Percentiles rank a stretch among this genome's conserved stretches.
Evolutionary conservation across 2,888 invertebrate genomes (phyloP).

Genomic region (Chaetoderma sp.): DNA sequence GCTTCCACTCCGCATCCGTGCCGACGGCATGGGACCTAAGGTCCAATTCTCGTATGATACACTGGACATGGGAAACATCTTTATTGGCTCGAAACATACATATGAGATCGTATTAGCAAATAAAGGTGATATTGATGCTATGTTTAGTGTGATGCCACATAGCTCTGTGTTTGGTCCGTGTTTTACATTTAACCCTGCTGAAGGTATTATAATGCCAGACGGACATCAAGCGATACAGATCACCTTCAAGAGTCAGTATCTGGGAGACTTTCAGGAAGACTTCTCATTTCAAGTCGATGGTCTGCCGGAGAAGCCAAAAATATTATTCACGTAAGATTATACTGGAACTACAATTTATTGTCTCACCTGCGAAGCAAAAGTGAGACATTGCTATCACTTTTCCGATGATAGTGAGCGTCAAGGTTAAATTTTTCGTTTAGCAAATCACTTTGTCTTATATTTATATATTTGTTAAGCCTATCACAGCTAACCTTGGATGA

Average conservation of each 20-base stretch:
- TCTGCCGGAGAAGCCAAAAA: constrained; percentile 53
- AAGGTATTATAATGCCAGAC: constrained; percentile 67
- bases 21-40: constrained; percentile 68
- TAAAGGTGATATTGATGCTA: constrained; percentile 69
- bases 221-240: constrained; percentile 68
- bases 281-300: constrained; percentile 68
- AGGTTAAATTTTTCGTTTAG: too few relatives aligned
- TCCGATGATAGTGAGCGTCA: neutral
- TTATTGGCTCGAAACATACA: constrained; percentile 66
- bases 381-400: too few relatives aligned
- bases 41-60: constrained; percentile 66
- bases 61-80: constrained; percentile 69
- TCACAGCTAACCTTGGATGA: too few relatives aligned
- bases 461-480: too few relatives aligned
- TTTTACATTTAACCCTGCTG: constrained; percentile 66
- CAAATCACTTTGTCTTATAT: too few relatives aligned
- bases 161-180: constrained; percentile 64
- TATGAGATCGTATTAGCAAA: constrained; percentile 69
- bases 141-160: constrained; percentile 59
- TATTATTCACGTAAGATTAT: constrained; percentile 58
- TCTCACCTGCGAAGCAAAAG: too few relatives aligned
- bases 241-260: constrained; percentile 60
- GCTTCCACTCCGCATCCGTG: constrained; percentile 65
- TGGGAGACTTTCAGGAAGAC: constrained; percentile 68
- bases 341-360: neutral